A percentile compares a stretch with the other conserved stretches of the same genome.
These are phyloP conservation scores for Drosophila anomalata DNA, from an alignment of 2,888 invertebrate species.

Conservation along the genomic window DNA sequence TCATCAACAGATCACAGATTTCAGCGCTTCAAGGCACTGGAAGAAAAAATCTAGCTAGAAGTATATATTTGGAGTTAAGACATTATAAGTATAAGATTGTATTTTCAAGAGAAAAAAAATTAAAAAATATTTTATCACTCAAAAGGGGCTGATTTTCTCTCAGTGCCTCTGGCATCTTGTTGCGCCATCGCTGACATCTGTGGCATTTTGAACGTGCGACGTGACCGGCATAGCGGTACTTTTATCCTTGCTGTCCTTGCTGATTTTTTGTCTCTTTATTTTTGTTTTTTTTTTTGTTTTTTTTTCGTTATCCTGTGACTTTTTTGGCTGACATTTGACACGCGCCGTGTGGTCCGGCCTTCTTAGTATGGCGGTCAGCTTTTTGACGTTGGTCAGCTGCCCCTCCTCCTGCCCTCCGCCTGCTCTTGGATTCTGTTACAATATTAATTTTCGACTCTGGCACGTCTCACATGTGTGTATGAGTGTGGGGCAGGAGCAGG, in stretches of 20 bases:
- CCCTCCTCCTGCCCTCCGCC: conserved; percentile 11
- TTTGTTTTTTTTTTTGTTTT: conserved; percentile 7
- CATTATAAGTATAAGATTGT: too few relatives aligned
- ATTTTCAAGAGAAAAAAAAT: background rate
- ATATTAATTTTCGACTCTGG: conserved; percentile 66
- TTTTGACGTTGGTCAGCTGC: conserved; percentile 30
- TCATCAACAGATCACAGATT: conserved; percentile 80
- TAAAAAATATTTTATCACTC: background rate
- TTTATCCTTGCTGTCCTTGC: conserved; percentile 16
- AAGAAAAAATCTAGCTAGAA: too few relatives aligned
- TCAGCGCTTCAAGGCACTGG: conserved; percentile 50
- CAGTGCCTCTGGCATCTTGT: conserved; percentile 51
- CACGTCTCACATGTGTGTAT: conserved; percentile 49
- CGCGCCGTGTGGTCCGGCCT: conserved; percentile 57
- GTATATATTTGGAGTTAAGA: too few relatives aligned
- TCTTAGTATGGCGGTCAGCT: conserved; percentile 43
- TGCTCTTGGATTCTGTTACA: conserved; percentile 45
- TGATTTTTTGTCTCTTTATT: background rate
- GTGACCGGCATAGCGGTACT: conserved; percentile 75
- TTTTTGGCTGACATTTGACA: conserved; percentile 74
- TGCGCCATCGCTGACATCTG: conserved; percentile 79
- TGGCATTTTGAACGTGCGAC: conserved; percentile 81
- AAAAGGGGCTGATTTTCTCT: background rate
- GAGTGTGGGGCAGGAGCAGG: conserved; percentile 1
- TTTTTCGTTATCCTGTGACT: conserved; percentile 42